Conservation (phyloP, 2,113 vertebrate genomes). For the Galeopterus variegatus region DNA sequence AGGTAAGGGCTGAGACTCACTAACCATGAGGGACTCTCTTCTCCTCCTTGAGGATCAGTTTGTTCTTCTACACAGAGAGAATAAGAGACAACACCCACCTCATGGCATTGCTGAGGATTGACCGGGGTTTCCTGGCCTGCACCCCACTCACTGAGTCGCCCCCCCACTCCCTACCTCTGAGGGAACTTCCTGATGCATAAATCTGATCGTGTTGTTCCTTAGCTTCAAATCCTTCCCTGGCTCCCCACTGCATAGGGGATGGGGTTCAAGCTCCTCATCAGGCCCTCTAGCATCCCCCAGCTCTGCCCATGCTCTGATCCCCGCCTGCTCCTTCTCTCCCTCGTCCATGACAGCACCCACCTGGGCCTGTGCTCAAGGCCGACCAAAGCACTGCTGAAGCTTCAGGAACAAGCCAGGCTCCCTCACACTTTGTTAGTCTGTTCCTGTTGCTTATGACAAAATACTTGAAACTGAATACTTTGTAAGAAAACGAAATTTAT, state of each 20-base stretch:
- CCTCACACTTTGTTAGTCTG: neutral
- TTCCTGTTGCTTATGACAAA: too few species aligned
- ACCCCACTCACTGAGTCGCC: fast-evolving
- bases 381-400: neutral
- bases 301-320: neutral
- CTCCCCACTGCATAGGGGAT: neutral
- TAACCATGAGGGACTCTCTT: neutral
- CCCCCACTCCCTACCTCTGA: neutral
- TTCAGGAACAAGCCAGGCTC: neutral
- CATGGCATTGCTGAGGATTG: fast-evolving
- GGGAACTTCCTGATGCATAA: neutral
- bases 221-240: neutral
- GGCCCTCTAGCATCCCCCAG: too few species aligned
- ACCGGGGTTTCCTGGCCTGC: too few species aligned
- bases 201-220: neutral
- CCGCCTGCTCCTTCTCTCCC: fast-evolving
- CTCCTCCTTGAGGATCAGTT: neutral
- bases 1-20: neutral
- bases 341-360: fast-evolving
- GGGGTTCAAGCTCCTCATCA: neutral
- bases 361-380: neutral
- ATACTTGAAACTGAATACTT: too few species aligned
- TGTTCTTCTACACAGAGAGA: neutral
- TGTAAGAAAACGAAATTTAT: too few species aligned
- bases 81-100: neutral